Base-by-base conservation (phyloP, 2,888 invertebrate genomes). In the Chrysotoxum bicinctum region DNA sequence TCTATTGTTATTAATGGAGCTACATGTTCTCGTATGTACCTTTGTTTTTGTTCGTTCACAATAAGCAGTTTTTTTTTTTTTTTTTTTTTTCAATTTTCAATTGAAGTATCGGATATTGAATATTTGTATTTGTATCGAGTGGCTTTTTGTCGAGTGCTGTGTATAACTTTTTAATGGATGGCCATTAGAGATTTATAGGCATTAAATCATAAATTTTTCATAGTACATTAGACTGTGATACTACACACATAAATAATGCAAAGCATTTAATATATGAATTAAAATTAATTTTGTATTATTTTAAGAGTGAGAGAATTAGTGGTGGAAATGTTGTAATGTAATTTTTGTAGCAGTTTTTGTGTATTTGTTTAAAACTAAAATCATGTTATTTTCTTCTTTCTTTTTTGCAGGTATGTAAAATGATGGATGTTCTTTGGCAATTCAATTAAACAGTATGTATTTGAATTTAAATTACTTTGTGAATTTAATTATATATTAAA, bases 161-260 rank as follows among this genome's bases (percentile, higher is more conserved):
- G 37, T 58, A 26, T 26, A 37, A 9, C 35, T 58, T 58, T 30
- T 58, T 58, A 58, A 58, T 58, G 35, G 58, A 58, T 58, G 35
- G 9, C 35, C 58, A 58, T 58, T 58, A 58, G 21, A 21, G 32
- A 37, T 37, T 21, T 35, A 35, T 21, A 21, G 19, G 6, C 5
- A 3, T n/a, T 23, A 43, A n/a, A 14, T 12, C 21, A 58, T 37
- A n/a, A 35, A 35, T 58, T n/a, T 37, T 37, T 35, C 35, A 37
- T 58, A 58, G 10, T 35, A 12, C 35, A 56, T 56, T 56, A 56
- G 14, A 21, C 30, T 32, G 16, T 16, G 5, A n/a, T 26, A 30
- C 0, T 35, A 10, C 8, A 58, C 8, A 58, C 21, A 58, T 58
- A 7, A 58, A 58, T 58, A 35, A 58, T 58, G 12, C 12, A 58